Base-by-base conservation (phyloP, 2,888 invertebrate genomes). In the Lasioglossum vierecki region DNA sequence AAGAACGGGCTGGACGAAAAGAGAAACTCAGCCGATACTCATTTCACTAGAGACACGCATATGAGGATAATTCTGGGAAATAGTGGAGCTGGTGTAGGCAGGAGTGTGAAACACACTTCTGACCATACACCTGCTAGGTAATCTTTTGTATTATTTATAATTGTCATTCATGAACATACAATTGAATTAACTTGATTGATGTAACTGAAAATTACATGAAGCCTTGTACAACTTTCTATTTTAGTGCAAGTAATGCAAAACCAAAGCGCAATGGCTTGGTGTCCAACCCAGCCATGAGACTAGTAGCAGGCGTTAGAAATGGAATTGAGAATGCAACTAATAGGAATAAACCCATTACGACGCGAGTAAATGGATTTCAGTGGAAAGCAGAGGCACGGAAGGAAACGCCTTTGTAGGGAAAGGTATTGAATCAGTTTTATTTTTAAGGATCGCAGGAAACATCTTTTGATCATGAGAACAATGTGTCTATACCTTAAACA, bases 21-120 rank as follows among this genome's bases (percentile, higher is more conserved):
- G 85, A 92, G 93, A 79, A 94, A 93, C 82, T 96, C 93, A 0
- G 96, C 97, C 0, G 98, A 98, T 95, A 97, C 97, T 57, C 98
- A 98, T 94, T 98, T 98, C 95, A 97, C 97, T 79, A 96, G 98
- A n/a, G 98, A 98, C 94, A 98, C 98, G 0, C 98, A 98, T 93
- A 98, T 98, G 98, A 96, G 98, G 88, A 98, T 98, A 89, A 98
- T 98, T 91, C 95, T 98, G 88, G 98, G 98, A 0, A 96, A 95
- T 81, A 95, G 94, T 79, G 94, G 94, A 6, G 94, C 94, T 8
- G 95, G 95, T 35, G 94, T 95, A 60, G 95, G 95, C 63, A 92
- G 95, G 76, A 94, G 93, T 81, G 93, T 94, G 13, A 95, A 95
- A 84, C 94, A 94, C 71, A 85, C 91, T 49, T 86, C 93, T 18